Evolutionary conservation across 1,140 invertebrate genomes (phyloP).

Genomic region (Bilobella aurantiaca): DNA sequence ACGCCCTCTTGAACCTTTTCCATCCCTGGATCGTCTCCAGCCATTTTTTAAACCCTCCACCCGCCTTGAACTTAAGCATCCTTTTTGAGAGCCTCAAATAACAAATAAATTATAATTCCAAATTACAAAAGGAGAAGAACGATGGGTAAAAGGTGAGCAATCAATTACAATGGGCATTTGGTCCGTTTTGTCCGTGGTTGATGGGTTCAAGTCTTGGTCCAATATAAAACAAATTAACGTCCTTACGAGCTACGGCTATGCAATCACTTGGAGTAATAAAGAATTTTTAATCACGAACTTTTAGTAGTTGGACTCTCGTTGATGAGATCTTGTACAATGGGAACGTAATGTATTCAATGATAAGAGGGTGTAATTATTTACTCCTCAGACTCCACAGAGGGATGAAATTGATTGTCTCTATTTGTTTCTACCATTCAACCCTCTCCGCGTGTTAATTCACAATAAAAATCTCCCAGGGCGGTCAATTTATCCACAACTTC

Average conservation of each 20-base stretch:
- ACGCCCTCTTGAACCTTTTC: constrained; percentile 34
- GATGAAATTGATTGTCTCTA: constrained; percentile 6
- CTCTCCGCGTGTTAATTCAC: background rate
- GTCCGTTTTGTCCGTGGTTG: background rate
- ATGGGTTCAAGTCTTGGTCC: constrained; percentile 7
- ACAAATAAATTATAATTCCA: constrained; percentile 28
- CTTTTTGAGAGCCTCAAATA: too few species aligned
- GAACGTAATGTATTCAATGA: background rate
- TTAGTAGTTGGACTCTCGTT: too few species aligned
- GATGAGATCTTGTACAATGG: too few species aligned
- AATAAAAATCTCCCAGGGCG: background rate
- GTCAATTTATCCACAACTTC: background rate
- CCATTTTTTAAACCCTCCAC: background rate
- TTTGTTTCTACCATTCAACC: background rate
- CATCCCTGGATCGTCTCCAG: background rate
- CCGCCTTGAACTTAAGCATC: background rate
- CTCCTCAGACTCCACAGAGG: background rate
- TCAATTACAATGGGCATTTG: constrained; percentile 30
- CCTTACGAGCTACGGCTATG: too few species aligned
- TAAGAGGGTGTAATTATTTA: constrained; percentile 12
- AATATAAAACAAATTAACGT: constrained; percentile 36
- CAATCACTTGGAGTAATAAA: background rate
- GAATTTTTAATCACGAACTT: too few species aligned
- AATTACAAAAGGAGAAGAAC: constrained; percentile 27
- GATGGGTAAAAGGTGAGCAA: constrained; percentile 31